These are phyloP conservation scores for Hephaestus fuliginosus DNA, from an alignment of 2,797 vertebrate species.

Conservation along the genomic window DNA sequence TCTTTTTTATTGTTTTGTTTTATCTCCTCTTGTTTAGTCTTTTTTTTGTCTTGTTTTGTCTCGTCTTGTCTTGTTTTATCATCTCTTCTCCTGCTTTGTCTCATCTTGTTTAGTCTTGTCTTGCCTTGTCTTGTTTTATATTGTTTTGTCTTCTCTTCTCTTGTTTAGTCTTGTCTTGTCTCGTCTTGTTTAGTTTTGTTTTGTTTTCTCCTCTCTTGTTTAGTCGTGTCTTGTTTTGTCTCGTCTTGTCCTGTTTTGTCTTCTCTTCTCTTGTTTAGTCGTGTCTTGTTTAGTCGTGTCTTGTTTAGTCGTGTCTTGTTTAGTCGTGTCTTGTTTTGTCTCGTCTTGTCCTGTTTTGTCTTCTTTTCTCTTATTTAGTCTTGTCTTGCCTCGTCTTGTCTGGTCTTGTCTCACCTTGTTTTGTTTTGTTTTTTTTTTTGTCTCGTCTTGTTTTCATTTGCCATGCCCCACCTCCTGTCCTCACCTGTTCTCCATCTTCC, in stretches of 20 bases:
- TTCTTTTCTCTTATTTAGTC: neutral
- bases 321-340: neutral
- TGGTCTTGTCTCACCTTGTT: neutral
- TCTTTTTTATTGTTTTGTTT: neutral
- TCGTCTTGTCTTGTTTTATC: no score
- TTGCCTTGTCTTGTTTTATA: neutral
- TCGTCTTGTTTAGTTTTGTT: neutral
- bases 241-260: neutral
- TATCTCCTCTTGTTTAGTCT: neutral
- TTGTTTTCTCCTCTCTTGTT: neutral
- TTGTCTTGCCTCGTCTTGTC: neutral
- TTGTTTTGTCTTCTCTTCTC: neutral
- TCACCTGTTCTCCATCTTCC: slow-evolving; percentile 25
- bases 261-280: neutral
- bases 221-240: neutral
- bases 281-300: neutral
- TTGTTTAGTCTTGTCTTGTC: no score
- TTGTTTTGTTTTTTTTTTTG: neutral
- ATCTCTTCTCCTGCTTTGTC: no score
- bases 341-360: neutral
- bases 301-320: neutral
- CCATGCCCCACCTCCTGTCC: neutral
- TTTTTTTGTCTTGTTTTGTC: no score
- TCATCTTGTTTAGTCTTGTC: neutral
- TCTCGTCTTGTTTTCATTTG: neutral